phyloP scores from a whole-genome alignment of 1,140 invertebrate genomes.

The Drosophila melanogaster region DNA sequence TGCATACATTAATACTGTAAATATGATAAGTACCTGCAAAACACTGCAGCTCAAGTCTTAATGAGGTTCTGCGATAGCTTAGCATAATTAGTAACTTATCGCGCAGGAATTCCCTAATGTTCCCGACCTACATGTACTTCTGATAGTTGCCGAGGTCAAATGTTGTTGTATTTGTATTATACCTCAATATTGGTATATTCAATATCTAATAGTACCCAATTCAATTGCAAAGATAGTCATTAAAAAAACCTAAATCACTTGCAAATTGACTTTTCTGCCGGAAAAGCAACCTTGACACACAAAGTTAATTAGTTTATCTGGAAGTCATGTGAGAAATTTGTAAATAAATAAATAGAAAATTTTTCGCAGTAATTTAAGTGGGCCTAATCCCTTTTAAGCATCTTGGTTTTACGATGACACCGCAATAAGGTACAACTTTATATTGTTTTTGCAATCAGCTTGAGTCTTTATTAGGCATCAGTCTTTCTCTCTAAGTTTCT shows the following conservation, averaged over 20 bases:
- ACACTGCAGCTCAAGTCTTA: no score
- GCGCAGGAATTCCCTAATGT: background rate
- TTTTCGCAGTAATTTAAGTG: no score
- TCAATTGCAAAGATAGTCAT: background rate
- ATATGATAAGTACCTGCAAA: no score
- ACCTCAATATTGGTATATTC: background rate
- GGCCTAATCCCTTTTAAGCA: background rate
- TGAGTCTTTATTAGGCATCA: slow-evolving; percentile 3
- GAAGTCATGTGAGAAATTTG: background rate
- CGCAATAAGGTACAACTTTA: slow-evolving; percentile 1
- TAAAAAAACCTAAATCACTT: background rate
- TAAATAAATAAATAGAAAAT: background rate
- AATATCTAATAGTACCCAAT: no score
- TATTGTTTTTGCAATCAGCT: background rate
- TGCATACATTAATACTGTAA: no score
- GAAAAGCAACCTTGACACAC: background rate
- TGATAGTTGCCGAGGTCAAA: background rate
- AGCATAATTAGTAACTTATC: no score
- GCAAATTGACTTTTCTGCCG: background rate
- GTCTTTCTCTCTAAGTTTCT: background rate
- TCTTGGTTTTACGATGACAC: background rate
- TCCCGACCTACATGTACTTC: background rate
- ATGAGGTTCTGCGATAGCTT: no score
- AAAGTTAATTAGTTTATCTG: background rate
- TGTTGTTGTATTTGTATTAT: background rate